These are phyloP conservation scores for Tetramorium bicarinatum DNA, from an alignment of 2,888 invertebrate species.

Conservation along the genomic window DNA sequence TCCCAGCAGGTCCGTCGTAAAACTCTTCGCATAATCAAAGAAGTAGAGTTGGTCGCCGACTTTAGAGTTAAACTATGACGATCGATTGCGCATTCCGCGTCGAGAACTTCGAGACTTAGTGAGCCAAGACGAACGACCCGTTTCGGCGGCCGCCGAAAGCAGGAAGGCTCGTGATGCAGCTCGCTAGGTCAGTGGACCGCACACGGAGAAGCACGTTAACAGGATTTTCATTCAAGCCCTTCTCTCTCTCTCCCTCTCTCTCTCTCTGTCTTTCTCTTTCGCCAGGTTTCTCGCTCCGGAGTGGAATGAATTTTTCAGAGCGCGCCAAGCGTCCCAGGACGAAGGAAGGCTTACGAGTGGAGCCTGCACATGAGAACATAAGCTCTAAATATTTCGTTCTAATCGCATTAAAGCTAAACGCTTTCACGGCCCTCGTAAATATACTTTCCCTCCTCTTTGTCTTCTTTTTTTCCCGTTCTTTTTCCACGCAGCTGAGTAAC, in stretches of 20 bases:
- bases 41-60: constrained; percentile 41
- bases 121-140: constrained; percentile 61
- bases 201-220: constrained; percentile 39
- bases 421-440: constrained; percentile 28
- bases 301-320: constrained; percentile 69
- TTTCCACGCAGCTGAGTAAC: constrained; percentile 29
- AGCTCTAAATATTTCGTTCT: constrained; percentile 27
- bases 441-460: not conserved
- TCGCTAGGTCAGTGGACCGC: constrained; percentile 68
- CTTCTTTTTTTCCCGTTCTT: not conserved
- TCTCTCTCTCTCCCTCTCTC: not conserved
- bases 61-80: constrained; percentile 58
- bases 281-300: constrained; percentile 32
- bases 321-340: constrained; percentile 3
- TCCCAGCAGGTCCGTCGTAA: constrained; percentile 5
- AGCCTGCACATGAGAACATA: constrained; percentile 34
- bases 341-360: not conserved
- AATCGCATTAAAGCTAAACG: constrained; percentile 45
- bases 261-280: not conserved
- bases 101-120: constrained; percentile 60
- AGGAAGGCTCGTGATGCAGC: constrained; percentile 28
- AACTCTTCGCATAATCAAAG: constrained; percentile 48
- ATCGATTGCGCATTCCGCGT: constrained; percentile 61
- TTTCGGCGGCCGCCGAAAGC: constrained; percentile 34
- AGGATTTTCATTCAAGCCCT: constrained; percentile 49